Evolutionary conservation across 2,797 vertebrate species (phyloP), one percentile per base, ranked within the genome.

Genomic region (Muraenolepis orangiensis): DNA sequence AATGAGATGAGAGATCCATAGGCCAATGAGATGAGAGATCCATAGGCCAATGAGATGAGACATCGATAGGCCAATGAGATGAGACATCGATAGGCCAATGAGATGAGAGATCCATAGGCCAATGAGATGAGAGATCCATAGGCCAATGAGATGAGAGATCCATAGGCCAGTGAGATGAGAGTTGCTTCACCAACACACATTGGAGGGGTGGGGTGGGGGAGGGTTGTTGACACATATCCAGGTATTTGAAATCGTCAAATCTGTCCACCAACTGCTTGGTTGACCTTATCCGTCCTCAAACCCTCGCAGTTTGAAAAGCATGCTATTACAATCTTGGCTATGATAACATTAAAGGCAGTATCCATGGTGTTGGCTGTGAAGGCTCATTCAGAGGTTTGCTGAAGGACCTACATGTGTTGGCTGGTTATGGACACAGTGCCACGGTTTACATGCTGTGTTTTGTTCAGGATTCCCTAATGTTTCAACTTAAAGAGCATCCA

Each of bases 401-500:
- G 80, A 74, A 86, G 87, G 84, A 86, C 75, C 85, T 85, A 82
- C 84, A 84, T 88, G 76, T 87, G 80, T 88, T 90, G 72, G 73
- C 79, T 79, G 73, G 74, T 85, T 85, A 80, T 89, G 87, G 81
- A 80, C 67, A 83, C 84, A 75, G 84, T 82, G 87, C 79, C 84
- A 87, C 72, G 91, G 89, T 91, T 89, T 89, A 72, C 76, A 40
- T 81, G 51, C 38, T 74, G 26, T 81, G 85, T 87, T 80, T 86
- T 8, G 18, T 64, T 11, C 57, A 26, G n/a, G 7, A 28, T 85
- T 70, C 77, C 80, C 80, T 16, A 7, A 82, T 74, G 78, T 80
- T 71, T 66, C 23, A 92, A 90, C 89, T 92, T 89, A 91, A 92
- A 85, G 73, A 76, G 80, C 84, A 79, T 2, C n/a, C 78, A 82